These are phyloP conservation scores for Karalla daura DNA, from an alignment of 2,797 vertebrate species.

Conservation along the genomic window DNA sequence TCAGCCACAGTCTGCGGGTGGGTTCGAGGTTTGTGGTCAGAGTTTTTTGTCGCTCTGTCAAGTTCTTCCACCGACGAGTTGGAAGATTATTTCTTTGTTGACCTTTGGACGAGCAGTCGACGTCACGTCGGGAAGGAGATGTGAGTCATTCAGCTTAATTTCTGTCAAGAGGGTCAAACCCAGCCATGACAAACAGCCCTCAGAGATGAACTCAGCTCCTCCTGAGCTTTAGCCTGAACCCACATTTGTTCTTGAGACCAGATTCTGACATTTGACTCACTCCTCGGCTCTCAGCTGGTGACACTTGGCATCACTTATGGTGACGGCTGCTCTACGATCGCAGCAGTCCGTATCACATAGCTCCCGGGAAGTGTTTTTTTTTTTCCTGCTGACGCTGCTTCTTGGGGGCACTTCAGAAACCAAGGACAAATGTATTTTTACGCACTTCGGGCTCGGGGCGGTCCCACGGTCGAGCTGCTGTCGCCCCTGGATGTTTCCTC, in stretches of 20 bases:
- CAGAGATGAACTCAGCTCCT: not conserved
- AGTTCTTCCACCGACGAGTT: not conserved
- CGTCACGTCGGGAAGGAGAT: not conserved
- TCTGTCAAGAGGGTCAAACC: not conserved
- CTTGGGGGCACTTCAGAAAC: constrained; percentile 46
- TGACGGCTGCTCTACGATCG: constrained; percentile 7
- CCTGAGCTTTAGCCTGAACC: not conserved
- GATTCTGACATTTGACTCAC: not conserved
- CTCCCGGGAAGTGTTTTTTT: constrained; percentile 22
- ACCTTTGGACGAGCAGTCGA: not conserved
- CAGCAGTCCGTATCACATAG: constrained; percentile 12
- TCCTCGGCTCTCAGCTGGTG: not conserved
- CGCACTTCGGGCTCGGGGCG: constrained; percentile 23
- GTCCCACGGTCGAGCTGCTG: constrained; percentile 40
- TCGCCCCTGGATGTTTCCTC: constrained; percentile 46
- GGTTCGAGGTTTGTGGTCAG: not conserved
- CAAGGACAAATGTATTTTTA: constrained; percentile 54
- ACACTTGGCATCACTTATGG: not conserved
- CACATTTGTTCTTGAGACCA: not conserved
- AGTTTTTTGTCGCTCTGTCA: not conserved
- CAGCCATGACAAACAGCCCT: not conserved
- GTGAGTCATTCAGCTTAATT: not conserved
- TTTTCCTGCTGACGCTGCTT: constrained; percentile 40
- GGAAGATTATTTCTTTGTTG: not conserved
- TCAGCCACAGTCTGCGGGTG: not conserved